Percentiles rank a stretch among this genome's conserved stretches.
These are phyloP conservation scores for Euura lappo DNA, from an alignment of 1,140 invertebrate species.

Conservation along the genomic window DNA sequence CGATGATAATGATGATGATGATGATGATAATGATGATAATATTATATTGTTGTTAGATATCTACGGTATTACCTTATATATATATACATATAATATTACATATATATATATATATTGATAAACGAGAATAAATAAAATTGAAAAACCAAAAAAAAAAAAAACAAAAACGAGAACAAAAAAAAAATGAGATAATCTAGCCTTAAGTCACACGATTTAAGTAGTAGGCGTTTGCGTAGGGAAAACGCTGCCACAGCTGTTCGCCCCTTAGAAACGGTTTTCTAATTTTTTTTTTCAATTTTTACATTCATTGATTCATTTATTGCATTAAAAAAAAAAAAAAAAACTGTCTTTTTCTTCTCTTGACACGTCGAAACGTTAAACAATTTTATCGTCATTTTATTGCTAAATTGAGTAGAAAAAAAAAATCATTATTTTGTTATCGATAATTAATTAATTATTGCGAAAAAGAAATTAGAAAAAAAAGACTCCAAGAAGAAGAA, in stretches of 20 bases:
- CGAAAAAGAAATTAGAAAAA: no score
- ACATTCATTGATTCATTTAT: no score
- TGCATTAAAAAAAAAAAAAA: no score
- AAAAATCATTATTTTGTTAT: background rate
- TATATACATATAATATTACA: conserved; percentile 24
- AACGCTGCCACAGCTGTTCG: conserved; percentile 27
- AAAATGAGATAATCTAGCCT: background rate
- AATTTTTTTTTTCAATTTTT: no score
- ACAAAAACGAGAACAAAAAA: background rate
- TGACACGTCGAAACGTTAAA: no score
- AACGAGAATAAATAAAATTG: no score
- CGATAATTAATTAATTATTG: no score
- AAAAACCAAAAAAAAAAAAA: background rate
- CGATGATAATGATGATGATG: conserved; percentile 48
- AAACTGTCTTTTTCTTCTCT: no score
- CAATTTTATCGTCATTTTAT: no score
- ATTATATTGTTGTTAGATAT: conserved; percentile 58
- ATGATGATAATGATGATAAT: conserved; percentile 51
- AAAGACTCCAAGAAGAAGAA: no score
- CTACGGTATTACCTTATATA: conserved; percentile 33
- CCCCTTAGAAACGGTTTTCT: conserved; percentile 32
- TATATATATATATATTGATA: conserved; percentile 48
- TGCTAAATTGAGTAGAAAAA: background rate
- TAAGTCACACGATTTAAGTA: background rate
- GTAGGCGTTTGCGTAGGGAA: conserved; percentile 29